A percentile compares a stretch with the other conserved stretches of the same genome.
These are phyloP conservation scores for Hucho hucho DNA, from an alignment of 2,113 vertebrate species.

Conservation along the genomic window DNA sequence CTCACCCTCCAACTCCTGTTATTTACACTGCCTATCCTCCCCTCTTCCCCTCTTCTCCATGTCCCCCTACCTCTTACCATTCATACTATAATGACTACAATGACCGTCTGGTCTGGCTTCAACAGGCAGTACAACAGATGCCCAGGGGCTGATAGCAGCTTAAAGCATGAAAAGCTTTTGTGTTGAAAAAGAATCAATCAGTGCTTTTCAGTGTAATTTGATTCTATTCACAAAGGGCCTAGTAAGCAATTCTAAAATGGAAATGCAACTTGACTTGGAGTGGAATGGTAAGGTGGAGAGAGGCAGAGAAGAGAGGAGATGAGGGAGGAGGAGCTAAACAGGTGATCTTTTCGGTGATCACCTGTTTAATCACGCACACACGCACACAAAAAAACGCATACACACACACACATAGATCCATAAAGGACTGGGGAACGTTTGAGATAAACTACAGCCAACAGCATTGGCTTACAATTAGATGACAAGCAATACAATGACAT, in stretches of 20 bases:
- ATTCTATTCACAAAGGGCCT: slow-evolving; percentile 75
- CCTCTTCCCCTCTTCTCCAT: slow-evolving; percentile 17
- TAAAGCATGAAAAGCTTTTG: slow-evolving; percentile 70
- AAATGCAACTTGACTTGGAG: slow-evolving; percentile 75
- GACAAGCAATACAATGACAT: too few species aligned
- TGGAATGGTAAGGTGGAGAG: slow-evolving; percentile 41
- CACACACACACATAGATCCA: not conserved
- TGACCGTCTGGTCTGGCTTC: slow-evolving; percentile 53
- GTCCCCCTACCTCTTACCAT: slow-evolving; percentile 46
- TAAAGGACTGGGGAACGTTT: slow-evolving; percentile 41
- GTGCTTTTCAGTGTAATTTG: slow-evolving; percentile 74
- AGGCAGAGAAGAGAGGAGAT: not conserved
- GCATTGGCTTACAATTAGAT: not conserved
- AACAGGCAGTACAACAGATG: slow-evolving; percentile 53
- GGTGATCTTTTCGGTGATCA: slow-evolving; percentile 15
- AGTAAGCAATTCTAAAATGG: slow-evolving; percentile 77
- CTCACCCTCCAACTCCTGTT: slow-evolving; percentile 29
- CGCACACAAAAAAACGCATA: not conserved
- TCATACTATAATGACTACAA: slow-evolving; percentile 67
- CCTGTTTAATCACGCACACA: slow-evolving; percentile 50
- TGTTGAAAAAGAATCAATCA: slow-evolving; percentile 78
- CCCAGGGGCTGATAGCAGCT: slow-evolving; percentile 53
- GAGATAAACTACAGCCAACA: not conserved
- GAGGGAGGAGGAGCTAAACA: too few species aligned
- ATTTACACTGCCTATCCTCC: slow-evolving; percentile 37